A percentile compares a stretch with the other conserved stretches of the same genome.
phyloP scores from a whole-genome alignment of 2,113 vertebrate species.

The Psophia crepitans region DNA sequence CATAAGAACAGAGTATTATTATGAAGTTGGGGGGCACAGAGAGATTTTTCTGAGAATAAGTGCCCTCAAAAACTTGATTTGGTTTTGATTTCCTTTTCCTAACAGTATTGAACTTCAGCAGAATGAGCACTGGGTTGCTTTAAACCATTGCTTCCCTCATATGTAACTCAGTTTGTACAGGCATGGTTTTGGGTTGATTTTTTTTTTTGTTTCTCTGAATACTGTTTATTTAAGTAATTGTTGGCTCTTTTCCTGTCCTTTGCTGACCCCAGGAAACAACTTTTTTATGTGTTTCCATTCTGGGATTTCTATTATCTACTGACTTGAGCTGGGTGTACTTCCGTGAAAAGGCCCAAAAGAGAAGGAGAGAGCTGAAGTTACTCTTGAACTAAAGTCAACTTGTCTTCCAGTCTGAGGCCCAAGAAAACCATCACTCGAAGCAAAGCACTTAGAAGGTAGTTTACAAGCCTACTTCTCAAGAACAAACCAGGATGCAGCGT shows the following conservation, averaged over 20 bases:
- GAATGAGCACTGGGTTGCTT: background rate
- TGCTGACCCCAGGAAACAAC: conserved; percentile 71
- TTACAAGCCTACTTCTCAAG: background rate
- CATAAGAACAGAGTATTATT: background rate
- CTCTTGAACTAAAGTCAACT: conserved; percentile 31
- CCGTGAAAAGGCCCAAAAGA: conserved; percentile 26
- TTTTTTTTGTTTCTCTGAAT: conserved; percentile 2
- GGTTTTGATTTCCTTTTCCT: conserved; percentile 8
- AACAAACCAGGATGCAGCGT: background rate
- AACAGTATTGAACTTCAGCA: background rate
- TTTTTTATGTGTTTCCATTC: conserved; percentile 63
- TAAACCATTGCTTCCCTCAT: background rate
- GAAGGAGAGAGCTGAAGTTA: conserved; percentile 19
- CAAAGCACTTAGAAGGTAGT: background rate
- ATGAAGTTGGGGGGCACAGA: background rate
- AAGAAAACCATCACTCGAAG: conserved; percentile 4
- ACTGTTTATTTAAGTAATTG: conserved; percentile 59
- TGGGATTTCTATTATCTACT: conserved; percentile 59
- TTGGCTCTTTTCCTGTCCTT: conserved; percentile 71
- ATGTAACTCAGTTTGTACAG: background rate
- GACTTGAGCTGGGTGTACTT: conserved; percentile 17
- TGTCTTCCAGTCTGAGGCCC: background rate
- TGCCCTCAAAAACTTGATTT: background rate
- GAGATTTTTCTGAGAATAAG: background rate
- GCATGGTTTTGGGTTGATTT: background rate